Base-by-base conservation (phyloP, 2,888 invertebrate genomes). In the Diplolepis rosae region DNA sequence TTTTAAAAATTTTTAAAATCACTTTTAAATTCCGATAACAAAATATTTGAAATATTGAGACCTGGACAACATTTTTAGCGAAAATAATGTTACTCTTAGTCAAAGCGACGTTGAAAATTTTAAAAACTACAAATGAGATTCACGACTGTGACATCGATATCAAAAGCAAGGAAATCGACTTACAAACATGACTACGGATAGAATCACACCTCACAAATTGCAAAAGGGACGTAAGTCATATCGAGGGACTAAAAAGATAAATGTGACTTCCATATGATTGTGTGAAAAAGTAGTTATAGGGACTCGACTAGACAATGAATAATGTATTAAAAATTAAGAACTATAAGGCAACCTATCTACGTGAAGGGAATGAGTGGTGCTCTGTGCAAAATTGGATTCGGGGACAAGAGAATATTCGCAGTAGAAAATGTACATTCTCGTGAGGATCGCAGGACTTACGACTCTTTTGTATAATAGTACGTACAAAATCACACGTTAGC, bases 401-500 rank as follows among this genome's bases (percentile, higher is more conserved):
- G 15, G 56, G 56, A 6, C n/a, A 39, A 39, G 61, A 39, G 61
- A 61, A 61, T 35, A 61, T 24, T 61, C 24, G 39, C 61, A 61
- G 61, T 61, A 61, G 39, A 61, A 61, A 61, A 61, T 61, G 39
- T 61, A 39, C 61, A 39, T 39, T 39, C 39, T 39, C 35, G 39
- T 35, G 27, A 61, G 22, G 61, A 61, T 24, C 61, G 61, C 61
- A 24, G 39, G 61, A 61, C 61, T 61, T 61, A 61, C 61, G 61
- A 61, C 61, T 61, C 61, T 61, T 61, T 61, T 61, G 61, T 35
- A 24, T 61, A 61, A 61, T 61, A 61, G 61, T 61, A 61, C 61
- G 61, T 61, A 61, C 54, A 45, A 54, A 42, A 54, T 39, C 68
- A 68, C 68, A 68, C 68, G 54, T 54, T 68, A 54, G 68, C 42